A percentile compares a stretch with the other conserved stretches of the same genome.
Conservation (phyloP, 1,140 invertebrate species). For the Globodera ellingtonae region DNA sequence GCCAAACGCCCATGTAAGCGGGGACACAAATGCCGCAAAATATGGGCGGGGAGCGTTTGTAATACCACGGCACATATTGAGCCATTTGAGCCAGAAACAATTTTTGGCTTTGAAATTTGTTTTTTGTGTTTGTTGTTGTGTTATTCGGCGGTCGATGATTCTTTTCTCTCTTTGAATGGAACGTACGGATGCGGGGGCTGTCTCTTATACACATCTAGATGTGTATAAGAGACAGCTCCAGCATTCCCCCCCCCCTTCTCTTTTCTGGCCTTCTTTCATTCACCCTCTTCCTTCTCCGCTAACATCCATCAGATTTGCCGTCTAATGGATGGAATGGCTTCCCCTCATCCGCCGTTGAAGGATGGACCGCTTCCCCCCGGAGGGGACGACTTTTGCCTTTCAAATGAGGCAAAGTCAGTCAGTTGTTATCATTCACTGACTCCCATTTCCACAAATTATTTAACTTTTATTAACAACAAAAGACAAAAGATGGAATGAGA, state of each 20-base stretch:
- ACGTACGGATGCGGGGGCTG: too few relatives aligned
- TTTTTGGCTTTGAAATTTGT: not conserved
- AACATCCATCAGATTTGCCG: not conserved
- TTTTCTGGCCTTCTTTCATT: not conserved
- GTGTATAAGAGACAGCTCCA: too few relatives aligned
- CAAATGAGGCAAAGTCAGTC: not conserved
- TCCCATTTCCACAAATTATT: not conserved
- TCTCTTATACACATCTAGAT: too few relatives aligned
- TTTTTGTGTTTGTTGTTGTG: not conserved
- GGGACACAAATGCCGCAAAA: conserved; percentile 64
- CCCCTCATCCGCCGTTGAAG: too few relatives aligned
- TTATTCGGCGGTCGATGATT: not conserved
- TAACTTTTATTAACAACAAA: too few relatives aligned
- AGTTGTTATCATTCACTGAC: not conserved
- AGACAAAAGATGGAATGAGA: too few relatives aligned
- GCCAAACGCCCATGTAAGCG: conserved; percentile 55
- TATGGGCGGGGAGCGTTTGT: conserved; percentile 52
- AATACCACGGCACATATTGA: conserved; percentile 63
- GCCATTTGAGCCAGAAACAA: conserved; percentile 32
- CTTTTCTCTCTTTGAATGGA: not conserved
- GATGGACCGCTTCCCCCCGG: too few relatives aligned
- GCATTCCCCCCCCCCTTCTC: not conserved
- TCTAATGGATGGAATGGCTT: too few relatives aligned
- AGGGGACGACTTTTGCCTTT: not conserved
- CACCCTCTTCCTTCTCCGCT: not conserved